Percentiles rank a stretch among this genome's conserved stretches.
These are phyloP conservation scores for Muschampia plurimacula DNA, from an alignment of 2,888 invertebrate species.

Conservation along the genomic window DNA sequence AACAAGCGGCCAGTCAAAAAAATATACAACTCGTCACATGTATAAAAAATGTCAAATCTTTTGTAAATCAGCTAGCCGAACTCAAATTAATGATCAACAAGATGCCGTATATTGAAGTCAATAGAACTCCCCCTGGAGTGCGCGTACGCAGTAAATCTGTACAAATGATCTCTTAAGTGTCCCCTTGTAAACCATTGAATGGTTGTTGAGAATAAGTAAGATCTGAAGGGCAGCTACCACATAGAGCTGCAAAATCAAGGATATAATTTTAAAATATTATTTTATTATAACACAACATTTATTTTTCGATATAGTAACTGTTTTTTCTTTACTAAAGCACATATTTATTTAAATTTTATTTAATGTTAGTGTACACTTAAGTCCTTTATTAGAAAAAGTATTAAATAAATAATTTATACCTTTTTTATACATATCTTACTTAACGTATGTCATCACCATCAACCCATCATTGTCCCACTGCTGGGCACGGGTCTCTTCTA, in stretches of 20 bases:
- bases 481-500: too few relatives aligned
- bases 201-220: not conserved
- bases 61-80: not conserved
- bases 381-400: too few relatives aligned
- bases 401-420: too few relatives aligned
- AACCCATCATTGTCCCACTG: too few relatives aligned
- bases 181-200: not conserved
- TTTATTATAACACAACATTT: too few relatives aligned
- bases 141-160: not conserved
- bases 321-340: too few relatives aligned
- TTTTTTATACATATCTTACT: too few relatives aligned
- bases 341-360: too few relatives aligned
- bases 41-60: not conserved
- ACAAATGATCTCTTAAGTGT: not conserved
- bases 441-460: too few relatives aligned
- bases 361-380: too few relatives aligned
- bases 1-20: too few relatives aligned
- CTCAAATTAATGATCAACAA: slow-evolving; percentile 1
- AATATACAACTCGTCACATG: not conserved
- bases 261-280: not conserved
- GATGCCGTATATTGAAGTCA: not conserved
- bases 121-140: not conserved
- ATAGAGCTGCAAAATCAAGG: not conserved
- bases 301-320: too few relatives aligned
- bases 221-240: not conserved